Percentiles rank a stretch among this genome's conserved stretches.
phyloP scores from a whole-genome alignment of 2,797 vertebrate species.

The Lindbergichthys nudifrons region DNA sequence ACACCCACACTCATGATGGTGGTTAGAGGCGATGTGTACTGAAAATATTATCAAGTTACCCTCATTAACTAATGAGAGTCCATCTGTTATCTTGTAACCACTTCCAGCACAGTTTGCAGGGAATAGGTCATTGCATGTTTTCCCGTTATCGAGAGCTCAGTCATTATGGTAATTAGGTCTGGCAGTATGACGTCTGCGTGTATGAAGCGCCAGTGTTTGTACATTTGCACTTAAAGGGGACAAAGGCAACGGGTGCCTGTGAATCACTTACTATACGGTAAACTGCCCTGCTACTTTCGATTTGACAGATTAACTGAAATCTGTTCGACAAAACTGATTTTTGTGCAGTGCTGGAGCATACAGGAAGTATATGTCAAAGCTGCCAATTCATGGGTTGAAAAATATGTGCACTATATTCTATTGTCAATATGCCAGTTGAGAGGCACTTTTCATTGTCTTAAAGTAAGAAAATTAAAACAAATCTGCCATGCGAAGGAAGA shows the following conservation, averaged over 20 bases:
- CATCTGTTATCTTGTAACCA: conserved; percentile 74
- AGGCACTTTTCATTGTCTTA: neutral
- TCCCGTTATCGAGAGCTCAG: conserved; percentile 42
- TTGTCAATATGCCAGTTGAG: neutral
- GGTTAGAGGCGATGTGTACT: conserved; percentile 48
- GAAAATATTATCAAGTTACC: conserved; percentile 66
- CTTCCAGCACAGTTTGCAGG: conserved; percentile 49
- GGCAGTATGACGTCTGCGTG: conserved; percentile 40
- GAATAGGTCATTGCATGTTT: conserved; percentile 61
- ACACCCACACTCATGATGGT: conserved; percentile 32
- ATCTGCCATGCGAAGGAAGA: neutral
- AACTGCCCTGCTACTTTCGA: conserved; percentile 10
- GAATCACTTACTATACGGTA: conserved; percentile 2
- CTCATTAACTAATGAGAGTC: conserved; percentile 75
- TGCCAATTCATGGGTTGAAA: neutral
- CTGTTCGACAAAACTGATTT: neutral
- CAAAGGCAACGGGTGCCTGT: neutral
- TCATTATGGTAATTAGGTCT: conserved; percentile 71
- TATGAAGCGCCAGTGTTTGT: conserved; percentile 27
- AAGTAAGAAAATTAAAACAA: neutral
- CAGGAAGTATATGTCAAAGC: neutral
- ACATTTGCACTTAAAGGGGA: neutral
- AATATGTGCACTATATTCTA: neutral
- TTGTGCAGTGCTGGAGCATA: neutral
- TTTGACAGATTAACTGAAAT: conserved; percentile 23